Evolutionary conservation across 2,797 vertebrate genomes (phyloP), one percentile per base, ranked within the genome.

Genomic region (Margarornis squamiger): DNA sequence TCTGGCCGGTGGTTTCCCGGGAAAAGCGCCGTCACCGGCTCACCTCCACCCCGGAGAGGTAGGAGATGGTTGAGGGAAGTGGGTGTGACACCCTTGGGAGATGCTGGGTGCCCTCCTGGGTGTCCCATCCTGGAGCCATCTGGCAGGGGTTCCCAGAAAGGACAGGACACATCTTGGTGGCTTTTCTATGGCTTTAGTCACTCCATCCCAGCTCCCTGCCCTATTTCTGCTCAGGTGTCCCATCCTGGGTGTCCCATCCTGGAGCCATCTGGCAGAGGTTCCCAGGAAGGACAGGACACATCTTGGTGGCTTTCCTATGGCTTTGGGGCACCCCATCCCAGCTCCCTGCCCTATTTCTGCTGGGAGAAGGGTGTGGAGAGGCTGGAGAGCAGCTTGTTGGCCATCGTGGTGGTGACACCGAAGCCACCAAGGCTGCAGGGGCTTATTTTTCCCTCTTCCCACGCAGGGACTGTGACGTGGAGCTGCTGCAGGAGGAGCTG

Each of bases 1-100:
- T 55, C 12, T 30, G 19, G 36, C 16, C 19, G 0, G 9, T 17
- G 4, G 13, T 26, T 57, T 65, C 71, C 13, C 34, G 12, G 2
- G 77, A 67, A 77, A 12, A 41, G 23, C 41, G 26, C 2, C 15
- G 1, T 14, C 15, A 29, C 76, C 13, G 2, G 7, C 77, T 94
- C 62, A 98, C 97, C 26, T 99, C 98, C 21, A 99, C 98, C 3
- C 98, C 98, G 0, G 92, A 98, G 48, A 98, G 92, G 99, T 98
- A 76, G 96, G 97, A 62, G n/a, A 19, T 45, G 26, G 24, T 4
- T 24, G 52, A 10, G 36, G 34, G 12, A 14, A 32, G 21, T 4
- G 5, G 30, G 8, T 5, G 9, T 8, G 15, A 46, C 46, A 58
- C 4, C 30, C 27, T 66, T 48, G 22, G 57, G 59, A 67, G 45